Percentiles rank a stretch among this genome's conserved stretches.
phyloP scores from a whole-genome alignment of 64 coral and sea anemone genomes.

The Stichodactyla helianthus region DNA sequence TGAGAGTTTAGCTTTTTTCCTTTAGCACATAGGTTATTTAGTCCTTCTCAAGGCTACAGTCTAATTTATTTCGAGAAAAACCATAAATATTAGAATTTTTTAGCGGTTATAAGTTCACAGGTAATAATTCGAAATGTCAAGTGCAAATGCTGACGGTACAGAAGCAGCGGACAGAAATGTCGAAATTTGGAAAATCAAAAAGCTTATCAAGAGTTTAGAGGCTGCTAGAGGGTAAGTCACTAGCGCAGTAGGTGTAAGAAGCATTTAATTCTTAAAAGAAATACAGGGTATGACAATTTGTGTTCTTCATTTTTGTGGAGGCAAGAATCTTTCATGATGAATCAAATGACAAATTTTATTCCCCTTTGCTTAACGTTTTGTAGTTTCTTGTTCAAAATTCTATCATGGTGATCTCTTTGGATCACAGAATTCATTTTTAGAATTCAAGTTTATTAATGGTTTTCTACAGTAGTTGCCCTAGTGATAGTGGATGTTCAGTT shows the following conservation, averaged over 20 bases:
- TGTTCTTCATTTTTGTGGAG: too few relatives aligned
- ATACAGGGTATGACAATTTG: neutral
- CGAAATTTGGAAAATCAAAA: conserved; percentile 99
- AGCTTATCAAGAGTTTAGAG: conserved; percentile 97
- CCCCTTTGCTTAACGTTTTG: too few relatives aligned
- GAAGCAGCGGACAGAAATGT: conserved; percentile 98
- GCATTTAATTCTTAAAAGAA: neutral
- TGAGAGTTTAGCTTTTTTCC: neutral
- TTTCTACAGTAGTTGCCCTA: too few relatives aligned
- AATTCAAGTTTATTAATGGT: too few relatives aligned
- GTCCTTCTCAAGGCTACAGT: neutral
- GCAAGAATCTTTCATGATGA: too few relatives aligned
- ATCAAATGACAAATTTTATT: too few relatives aligned
- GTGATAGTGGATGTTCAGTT: too few relatives aligned
- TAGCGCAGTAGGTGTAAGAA: neutral
- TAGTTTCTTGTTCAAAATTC: too few relatives aligned
- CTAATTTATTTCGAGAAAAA: neutral
- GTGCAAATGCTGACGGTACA: conserved; percentile 52
- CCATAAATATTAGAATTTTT: neutral
- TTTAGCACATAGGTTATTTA: neutral
- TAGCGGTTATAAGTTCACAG: neutral
- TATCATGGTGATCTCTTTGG: too few relatives aligned
- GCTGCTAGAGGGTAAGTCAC: conserved; percentile 88
- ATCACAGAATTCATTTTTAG: too few relatives aligned
- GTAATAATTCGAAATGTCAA: conserved; percentile 6